Evolutionary conservation across 2,888 invertebrate species (phyloP), one percentile per base, ranked within the genome.

Genomic region (Syrphus vitripennis): DNA sequence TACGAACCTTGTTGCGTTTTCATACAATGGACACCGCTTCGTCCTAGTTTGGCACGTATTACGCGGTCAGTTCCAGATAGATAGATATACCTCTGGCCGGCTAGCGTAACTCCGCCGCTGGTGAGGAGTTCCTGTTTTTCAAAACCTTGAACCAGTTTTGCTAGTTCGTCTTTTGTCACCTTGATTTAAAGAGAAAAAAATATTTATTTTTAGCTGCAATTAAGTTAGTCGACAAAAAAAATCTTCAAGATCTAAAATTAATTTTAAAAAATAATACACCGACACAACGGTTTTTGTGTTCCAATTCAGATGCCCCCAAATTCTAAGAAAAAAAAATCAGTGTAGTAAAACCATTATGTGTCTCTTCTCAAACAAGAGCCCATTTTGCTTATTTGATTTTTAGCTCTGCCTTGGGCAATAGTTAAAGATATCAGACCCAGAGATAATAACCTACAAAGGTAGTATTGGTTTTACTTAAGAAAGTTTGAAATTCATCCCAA

Each of bases 11-110:
- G 97, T 94, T 95, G 95, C 93, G 98, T 98, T 94, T 97, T 98
- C 97, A 98, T 97, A 96, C 97, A 97, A 93, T 98, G 98, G 90
- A 97, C 97, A 92, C 98, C 98, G 93, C 97, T 96, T 94, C 97
- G 97, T 93, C 97, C 97, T 91, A 97, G 95, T 94, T 97, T 98
- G 93, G 97, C 97, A 94, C 97, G 96, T 93, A 98, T 96, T 92
- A 98, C 97, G 93, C 96, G 96, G 93, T 98, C 97, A 94, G 97
- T 96, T 93, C 97, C 97, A 92, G 98, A 98, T 93, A 98, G 96
- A 95, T 97, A 98, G 94, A 98, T 97, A 95, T 97, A 98, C 94
- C 97, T 96, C 93, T 95, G 95, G 91, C 97, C 97, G 91, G 97
- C 97, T 94, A 98, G 95, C 94, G 97, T 97, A 90, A 98, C 97